Conservation (phyloP, 2,888 invertebrate genomes). For the Dynastes maya region DNA sequence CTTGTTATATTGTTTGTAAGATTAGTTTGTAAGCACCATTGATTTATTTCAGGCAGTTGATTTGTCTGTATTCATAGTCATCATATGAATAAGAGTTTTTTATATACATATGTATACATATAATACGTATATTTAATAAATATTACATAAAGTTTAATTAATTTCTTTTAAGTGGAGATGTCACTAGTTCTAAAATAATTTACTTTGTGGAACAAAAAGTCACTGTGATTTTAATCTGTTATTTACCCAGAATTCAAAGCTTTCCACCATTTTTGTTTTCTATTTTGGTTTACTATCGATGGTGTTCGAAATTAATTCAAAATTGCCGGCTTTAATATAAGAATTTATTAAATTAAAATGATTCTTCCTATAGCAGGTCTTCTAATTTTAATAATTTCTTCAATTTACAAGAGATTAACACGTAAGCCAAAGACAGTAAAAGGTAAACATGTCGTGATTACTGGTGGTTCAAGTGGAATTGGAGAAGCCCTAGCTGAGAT, state of each 20-base stretch:
- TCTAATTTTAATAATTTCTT: slow-evolving; percentile 18
- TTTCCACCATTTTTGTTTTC: too few relatives aligned
- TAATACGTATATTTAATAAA: slow-evolving; percentile 30
- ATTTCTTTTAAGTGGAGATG: too few relatives aligned
- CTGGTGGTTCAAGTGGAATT: slow-evolving; percentile 97
- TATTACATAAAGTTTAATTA: too few relatives aligned
- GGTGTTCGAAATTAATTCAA: background rate
- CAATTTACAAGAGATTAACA: slow-evolving; percentile 24
- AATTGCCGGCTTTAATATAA: background rate
- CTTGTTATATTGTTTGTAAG: slow-evolving; percentile 51
- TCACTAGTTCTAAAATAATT: too few relatives aligned
- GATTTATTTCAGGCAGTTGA: slow-evolving; percentile 34
- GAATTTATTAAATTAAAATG: slow-evolving; percentile 23
- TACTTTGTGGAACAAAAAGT: too few relatives aligned
- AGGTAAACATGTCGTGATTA: slow-evolving; percentile 81
- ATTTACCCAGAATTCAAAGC: too few relatives aligned
- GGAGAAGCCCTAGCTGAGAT: slow-evolving; percentile 88
- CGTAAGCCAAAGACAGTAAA: slow-evolving; percentile 51
- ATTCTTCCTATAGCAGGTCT: slow-evolving; percentile 30
- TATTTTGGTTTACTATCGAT: too few relatives aligned
- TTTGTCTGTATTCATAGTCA: slow-evolving; percentile 34
- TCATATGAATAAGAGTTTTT: slow-evolving; percentile 30
- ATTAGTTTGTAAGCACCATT: slow-evolving; percentile 27
- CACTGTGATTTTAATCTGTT: too few relatives aligned
- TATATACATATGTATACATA: slow-evolving; percentile 17